phyloP scores from a whole-genome alignment of 2,888 invertebrate genomes.

The Sepiola atlantica region DNA sequence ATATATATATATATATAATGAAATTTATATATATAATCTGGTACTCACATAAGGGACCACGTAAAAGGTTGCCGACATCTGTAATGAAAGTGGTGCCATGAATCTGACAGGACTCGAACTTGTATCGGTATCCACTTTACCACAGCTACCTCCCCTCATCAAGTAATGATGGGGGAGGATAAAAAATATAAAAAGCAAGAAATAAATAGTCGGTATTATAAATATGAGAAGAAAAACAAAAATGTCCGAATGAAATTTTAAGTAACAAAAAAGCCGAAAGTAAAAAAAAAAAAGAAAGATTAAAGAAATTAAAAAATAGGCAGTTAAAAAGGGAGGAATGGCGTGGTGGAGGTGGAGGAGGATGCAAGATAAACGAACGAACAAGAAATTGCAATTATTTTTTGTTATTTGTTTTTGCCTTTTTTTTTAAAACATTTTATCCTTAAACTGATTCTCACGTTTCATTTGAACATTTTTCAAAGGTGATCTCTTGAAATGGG shows the following conservation, averaged over 20 bases:
- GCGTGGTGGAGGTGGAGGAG: not conserved
- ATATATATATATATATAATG: too few species aligned
- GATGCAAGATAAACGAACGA: not conserved
- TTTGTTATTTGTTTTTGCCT: not conserved
- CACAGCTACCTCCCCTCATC: too few species aligned
- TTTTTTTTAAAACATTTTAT: not conserved
- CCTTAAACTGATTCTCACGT: not conserved
- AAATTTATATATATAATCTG: too few species aligned
- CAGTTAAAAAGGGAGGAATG: too few species aligned
- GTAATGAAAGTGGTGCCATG: too few species aligned
- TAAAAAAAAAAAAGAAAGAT: not conserved
- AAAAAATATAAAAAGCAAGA: too few species aligned
- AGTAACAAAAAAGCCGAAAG: not conserved
- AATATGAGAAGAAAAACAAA: not conserved
- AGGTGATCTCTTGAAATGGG: not conserved
- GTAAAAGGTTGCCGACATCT: too few species aligned
- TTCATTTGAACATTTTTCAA: not conserved
- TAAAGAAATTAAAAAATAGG: not conserved
- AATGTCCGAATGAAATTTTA: not conserved
- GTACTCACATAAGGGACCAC: too few species aligned
- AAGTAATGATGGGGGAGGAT: too few species aligned
- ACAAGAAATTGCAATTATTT: not conserved
- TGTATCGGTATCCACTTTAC: too few species aligned
- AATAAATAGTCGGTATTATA: not conserved
- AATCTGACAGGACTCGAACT: too few species aligned